Percentiles rank a stretch among this genome's conserved stretches.
Evolutionary conservation across 2,113 vertebrate species (phyloP).

Genomic region (Petrocephalus microphthalmus): DNA sequence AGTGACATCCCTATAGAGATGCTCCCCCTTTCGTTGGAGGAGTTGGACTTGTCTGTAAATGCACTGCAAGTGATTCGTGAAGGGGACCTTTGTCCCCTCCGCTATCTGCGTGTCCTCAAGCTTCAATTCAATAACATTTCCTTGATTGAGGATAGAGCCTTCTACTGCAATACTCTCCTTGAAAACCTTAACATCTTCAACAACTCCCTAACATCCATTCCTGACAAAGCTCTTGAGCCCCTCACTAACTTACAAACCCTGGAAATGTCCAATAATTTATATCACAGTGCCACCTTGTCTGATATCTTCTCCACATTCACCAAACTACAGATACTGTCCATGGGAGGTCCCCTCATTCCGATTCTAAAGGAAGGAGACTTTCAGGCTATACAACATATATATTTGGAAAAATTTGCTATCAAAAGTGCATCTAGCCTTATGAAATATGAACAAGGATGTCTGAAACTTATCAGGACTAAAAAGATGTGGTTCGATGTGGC

Average conservation of each 20-base stretch:
- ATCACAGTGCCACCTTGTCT: conserved; percentile 43
- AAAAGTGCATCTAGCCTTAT: conserved; percentile 62
- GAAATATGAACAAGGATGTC: conserved; percentile 64
- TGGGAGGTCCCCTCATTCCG: conserved; percentile 62
- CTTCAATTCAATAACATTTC: conserved; percentile 69
- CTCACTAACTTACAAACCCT: conserved; percentile 52
- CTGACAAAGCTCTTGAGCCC: conserved; percentile 49
- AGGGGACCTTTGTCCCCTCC: conserved; percentile 46
- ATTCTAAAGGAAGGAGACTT: conserved; percentile 57
- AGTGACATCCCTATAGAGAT: conserved; percentile 47
- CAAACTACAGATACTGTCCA: conserved; percentile 52
- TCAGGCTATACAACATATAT: conserved; percentile 45
- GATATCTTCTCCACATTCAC: conserved; percentile 49
- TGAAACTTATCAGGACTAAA: conserved; percentile 54
- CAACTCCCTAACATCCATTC: conserved; percentile 65
- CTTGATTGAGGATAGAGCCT: conserved; percentile 52
- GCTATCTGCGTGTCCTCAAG: conserved; percentile 46
- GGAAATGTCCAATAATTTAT: conserved; percentile 73
- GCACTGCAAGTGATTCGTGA: conserved; percentile 44
- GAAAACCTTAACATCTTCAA: conserved; percentile 69
- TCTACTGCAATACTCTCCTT: conserved; percentile 53
- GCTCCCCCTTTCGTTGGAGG: conserved; percentile 50
- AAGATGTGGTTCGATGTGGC: conserved; percentile 66
- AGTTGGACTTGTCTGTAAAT: conserved; percentile 71
- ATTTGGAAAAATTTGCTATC: conserved; percentile 59